phyloP scores from a whole-genome alignment of 1,140 invertebrate species.

The Drosophila pectinifera region DNA sequence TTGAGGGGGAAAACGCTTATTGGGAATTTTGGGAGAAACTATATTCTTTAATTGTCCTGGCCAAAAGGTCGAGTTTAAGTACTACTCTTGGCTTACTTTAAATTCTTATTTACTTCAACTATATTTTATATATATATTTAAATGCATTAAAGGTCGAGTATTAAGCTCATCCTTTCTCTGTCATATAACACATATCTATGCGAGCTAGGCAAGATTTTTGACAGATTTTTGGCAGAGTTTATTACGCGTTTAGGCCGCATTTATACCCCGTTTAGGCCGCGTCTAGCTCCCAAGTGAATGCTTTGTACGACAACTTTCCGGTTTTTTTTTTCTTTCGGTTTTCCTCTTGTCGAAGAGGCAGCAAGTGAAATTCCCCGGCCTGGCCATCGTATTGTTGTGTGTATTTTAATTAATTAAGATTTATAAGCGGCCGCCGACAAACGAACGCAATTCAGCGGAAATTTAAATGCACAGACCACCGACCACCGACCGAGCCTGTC shows the following conservation, averaged over 20 bases:
- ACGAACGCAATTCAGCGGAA: constrained; percentile 74
- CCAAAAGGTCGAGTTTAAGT: too few relatives aligned
- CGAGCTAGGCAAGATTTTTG: constrained; percentile 7
- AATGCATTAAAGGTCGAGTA: too few relatives aligned
- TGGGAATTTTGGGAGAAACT: too few relatives aligned
- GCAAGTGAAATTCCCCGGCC: constrained; percentile 21
- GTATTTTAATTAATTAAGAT: constrained; percentile 83
- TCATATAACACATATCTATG: too few relatives aligned
- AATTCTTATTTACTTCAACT: too few relatives aligned
- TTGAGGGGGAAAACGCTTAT: too few relatives aligned
- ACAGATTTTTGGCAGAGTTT: too few relatives aligned
- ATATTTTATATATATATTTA: too few relatives aligned
- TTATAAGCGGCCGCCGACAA: constrained; percentile 64
- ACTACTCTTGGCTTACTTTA: too few relatives aligned
- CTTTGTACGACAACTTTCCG: constrained; percentile 10
- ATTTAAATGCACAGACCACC: constrained; percentile 71
- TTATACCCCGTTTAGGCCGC: constrained; percentile 11
- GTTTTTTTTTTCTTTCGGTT: not conserved
- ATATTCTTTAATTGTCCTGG: too few relatives aligned
- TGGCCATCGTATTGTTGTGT: constrained; percentile 62
- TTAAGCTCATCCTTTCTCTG: too few relatives aligned
- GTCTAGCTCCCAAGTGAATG: constrained; percentile 15
- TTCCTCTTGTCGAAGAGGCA: constrained; percentile 18
- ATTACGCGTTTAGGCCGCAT: constrained; percentile 10
- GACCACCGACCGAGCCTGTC: constrained; percentile 26